A percentile compares a stretch with the other conserved stretches of the same genome.
Evolutionary conservation across 2,113 vertebrate species (phyloP).

Genomic region (Heterotis niloticus): DNA sequence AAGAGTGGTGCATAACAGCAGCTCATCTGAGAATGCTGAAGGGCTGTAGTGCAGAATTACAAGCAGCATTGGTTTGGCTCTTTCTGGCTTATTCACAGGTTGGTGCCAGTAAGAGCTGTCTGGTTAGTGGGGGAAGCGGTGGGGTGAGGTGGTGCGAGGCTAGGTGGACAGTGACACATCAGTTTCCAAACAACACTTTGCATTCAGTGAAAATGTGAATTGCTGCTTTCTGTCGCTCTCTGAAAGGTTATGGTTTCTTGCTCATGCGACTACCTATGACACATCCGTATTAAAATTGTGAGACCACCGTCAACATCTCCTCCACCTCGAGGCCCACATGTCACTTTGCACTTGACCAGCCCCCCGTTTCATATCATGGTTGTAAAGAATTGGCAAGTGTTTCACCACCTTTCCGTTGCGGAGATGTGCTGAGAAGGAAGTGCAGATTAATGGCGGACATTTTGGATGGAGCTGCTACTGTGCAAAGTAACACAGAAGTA

Average conservation of each 20-base stretch:
- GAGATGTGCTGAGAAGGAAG: not conserved
- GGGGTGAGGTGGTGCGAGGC: not conserved
- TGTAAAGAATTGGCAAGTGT: not conserved
- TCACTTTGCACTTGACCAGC: not conserved
- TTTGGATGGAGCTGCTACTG: not conserved
- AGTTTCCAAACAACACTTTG: not conserved
- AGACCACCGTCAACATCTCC: not conserved
- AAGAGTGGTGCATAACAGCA: too few relatives aligned
- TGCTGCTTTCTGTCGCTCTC: not conserved
- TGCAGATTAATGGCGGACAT: not conserved
- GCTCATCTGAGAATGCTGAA: not conserved
- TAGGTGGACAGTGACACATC: not conserved
- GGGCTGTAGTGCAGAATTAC: not conserved
- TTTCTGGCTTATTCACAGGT: not conserved
- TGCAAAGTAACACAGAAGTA: not conserved
- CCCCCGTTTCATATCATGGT: not conserved
- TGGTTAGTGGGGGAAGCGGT: not conserved
- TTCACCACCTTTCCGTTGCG: too few relatives aligned
- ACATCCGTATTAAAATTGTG: not conserved
- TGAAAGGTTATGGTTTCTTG: conserved; percentile 16
- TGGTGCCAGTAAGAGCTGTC: not conserved
- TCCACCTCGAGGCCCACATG: not conserved
- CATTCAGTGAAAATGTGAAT: not conserved
- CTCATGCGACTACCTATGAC: not conserved
- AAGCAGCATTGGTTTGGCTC: not conserved